A percentile compares a stretch with the other conserved stretches of the same genome.
These are phyloP conservation scores for Rhinolophus sinicus DNA, from an alignment of 2,113 vertebrate genomes.

Conservation along the genomic window DNA sequence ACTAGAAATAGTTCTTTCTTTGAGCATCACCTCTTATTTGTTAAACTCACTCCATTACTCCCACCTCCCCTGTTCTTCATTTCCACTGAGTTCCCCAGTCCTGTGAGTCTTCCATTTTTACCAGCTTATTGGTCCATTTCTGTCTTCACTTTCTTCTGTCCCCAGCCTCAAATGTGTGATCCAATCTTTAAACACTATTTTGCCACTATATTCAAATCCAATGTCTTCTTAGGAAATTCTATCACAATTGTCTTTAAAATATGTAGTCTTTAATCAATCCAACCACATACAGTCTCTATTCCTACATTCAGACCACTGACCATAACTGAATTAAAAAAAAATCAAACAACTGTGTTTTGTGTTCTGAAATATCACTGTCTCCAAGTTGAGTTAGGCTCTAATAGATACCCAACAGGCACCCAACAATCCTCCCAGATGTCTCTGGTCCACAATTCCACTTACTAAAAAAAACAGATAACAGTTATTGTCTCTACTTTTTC, in stretches of 20 bases:
- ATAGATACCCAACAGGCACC: not conserved
- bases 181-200: constrained; percentile 26
- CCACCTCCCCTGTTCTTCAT: not conserved
- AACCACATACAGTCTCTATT: not conserved
- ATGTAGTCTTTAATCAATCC: constrained; percentile 6
- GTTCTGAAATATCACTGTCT: not conserved
- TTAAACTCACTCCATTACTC: not conserved
- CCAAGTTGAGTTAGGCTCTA: not conserved
- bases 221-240: not conserved
- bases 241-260: not conserved
- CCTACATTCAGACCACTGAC: not conserved
- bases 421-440: not conserved
- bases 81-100: not conserved
- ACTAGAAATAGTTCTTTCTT: not conserved
- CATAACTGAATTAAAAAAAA: not conserved
- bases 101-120: not conserved
- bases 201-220: not conserved
- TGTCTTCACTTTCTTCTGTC: not conserved
- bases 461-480: not conserved
- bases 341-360: not conserved
- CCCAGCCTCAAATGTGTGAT: not conserved
- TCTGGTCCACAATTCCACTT: not conserved
- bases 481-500: not conserved
- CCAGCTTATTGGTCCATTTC: not conserved
- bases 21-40: not conserved